Conservation (phyloP, 2,797 vertebrate genomes). For the Arnoldichthys spilopterus region DNA sequence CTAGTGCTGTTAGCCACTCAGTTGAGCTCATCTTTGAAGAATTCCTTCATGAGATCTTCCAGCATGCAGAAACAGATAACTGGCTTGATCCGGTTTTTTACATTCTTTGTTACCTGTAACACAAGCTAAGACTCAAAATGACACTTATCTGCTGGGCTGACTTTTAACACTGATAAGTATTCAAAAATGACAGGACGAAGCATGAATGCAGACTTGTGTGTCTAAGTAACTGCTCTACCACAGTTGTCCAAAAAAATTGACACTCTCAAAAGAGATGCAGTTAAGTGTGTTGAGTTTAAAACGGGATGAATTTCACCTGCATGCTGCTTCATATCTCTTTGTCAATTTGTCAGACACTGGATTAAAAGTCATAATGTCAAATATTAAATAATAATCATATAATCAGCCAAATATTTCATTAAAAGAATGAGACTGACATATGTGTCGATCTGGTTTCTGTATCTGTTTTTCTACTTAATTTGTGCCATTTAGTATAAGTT, state of each 20-base stretch:
- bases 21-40: slow-evolving; percentile 29
- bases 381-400: too few relatives aligned
- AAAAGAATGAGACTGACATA: too few relatives aligned
- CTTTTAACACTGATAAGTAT: neutral
- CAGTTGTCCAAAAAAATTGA: neutral
- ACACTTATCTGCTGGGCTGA: neutral
- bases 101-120: slow-evolving; percentile 16
- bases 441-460: too few relatives aligned
- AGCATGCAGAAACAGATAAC: slow-evolving; percentile 6
- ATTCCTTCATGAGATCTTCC: slow-evolving; percentile 29
- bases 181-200: neutral
- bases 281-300: slow-evolving; percentile 1
- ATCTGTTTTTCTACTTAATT: too few relatives aligned
- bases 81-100: slow-evolving; percentile 15
- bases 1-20: neutral
- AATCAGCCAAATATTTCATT: too few relatives aligned
- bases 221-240: neutral
- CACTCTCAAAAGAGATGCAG: neutral
- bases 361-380: too few relatives aligned
- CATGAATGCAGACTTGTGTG: neutral
- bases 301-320: too few relatives aligned
- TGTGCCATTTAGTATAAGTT: too few relatives aligned
- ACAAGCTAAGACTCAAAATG: neutral
- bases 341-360: neutral
- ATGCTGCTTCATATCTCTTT: neutral